These are phyloP conservation scores for Chrysomela aeneicollis DNA, from an alignment of 2,888 invertebrate genomes.

Conservation along the genomic window DNA sequence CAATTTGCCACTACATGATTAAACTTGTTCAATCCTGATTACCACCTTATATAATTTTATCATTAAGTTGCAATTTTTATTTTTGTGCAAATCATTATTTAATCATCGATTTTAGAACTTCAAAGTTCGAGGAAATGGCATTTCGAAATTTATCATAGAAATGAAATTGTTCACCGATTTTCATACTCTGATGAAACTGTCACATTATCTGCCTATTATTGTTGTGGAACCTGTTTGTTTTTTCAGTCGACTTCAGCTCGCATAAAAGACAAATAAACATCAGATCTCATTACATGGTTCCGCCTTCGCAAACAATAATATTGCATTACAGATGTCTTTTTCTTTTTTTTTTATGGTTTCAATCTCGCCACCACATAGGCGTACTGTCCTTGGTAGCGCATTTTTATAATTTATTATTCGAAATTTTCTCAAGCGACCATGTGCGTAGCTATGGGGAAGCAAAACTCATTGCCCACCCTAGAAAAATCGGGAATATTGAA, in stretches of 20 bases:
- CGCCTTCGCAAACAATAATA: conserved; percentile 19
- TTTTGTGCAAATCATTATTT: too few relatives aligned
- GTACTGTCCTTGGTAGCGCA: conserved; percentile 31
- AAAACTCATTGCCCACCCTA: too few relatives aligned
- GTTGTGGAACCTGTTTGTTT: neutral
- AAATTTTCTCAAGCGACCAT: conserved; percentile 30
- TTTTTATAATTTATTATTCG: conserved; percentile 21
- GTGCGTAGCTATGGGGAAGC: too few relatives aligned
- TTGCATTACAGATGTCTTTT: conserved; percentile 11
- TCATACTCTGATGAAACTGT: neutral
- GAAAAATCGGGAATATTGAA: too few relatives aligned
- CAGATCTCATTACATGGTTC: conserved; percentile 20
- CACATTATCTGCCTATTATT: neutral
- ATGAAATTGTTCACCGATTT: neutral
- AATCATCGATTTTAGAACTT: too few relatives aligned
- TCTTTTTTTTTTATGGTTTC: conserved; percentile 7
- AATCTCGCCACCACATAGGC: conserved; percentile 23
- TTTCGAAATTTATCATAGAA: too few relatives aligned
- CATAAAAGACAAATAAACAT: conserved; percentile 16
- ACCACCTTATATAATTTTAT: too few relatives aligned
- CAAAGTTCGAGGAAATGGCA: too few relatives aligned
- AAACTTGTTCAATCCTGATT: too few relatives aligned
- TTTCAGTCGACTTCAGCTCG: conserved; percentile 7
- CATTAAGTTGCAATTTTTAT: too few relatives aligned
- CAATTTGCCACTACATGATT: too few relatives aligned